Conservation (phyloP, 2,113 vertebrate species). For the Meleagris gallopavo region DNA sequence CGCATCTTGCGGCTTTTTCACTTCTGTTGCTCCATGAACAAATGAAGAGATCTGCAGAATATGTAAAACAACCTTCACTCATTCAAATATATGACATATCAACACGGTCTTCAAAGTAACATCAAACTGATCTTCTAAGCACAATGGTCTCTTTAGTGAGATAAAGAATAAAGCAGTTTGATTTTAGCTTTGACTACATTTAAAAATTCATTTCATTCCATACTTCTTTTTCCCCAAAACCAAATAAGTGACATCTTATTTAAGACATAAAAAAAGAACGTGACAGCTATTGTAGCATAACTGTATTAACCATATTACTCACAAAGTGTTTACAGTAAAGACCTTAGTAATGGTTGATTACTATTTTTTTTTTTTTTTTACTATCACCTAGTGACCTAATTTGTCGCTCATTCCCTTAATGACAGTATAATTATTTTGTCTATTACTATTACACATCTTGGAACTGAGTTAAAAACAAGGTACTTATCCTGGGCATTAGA, state of each 20-base stretch:
- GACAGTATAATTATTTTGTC: background rate
- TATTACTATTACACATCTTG: background rate
- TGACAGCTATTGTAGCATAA: background rate
- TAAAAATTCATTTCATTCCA: background rate
- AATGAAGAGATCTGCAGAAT: background rate
- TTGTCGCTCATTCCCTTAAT: background rate
- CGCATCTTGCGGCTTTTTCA: background rate
- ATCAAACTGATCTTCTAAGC: background rate
- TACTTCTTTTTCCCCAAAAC: background rate
- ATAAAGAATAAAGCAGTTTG: background rate
- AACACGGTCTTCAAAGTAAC: background rate
- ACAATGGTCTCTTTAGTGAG: background rate
- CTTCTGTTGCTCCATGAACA: background rate
- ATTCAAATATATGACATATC: background rate
- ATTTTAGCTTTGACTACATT: background rate
- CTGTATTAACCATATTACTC: background rate
- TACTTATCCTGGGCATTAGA: background rate
- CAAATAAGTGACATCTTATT: background rate
- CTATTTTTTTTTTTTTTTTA: background rate
- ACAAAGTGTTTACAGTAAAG: rapidly evolving
- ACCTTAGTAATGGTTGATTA: background rate
- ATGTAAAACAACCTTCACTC: background rate
- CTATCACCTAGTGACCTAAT: background rate
- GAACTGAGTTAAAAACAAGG: background rate
- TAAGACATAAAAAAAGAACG: background rate